Evolutionary conservation across 2,797 vertebrate genomes (phyloP).

Genomic region (Myotis vivesi): DNA sequence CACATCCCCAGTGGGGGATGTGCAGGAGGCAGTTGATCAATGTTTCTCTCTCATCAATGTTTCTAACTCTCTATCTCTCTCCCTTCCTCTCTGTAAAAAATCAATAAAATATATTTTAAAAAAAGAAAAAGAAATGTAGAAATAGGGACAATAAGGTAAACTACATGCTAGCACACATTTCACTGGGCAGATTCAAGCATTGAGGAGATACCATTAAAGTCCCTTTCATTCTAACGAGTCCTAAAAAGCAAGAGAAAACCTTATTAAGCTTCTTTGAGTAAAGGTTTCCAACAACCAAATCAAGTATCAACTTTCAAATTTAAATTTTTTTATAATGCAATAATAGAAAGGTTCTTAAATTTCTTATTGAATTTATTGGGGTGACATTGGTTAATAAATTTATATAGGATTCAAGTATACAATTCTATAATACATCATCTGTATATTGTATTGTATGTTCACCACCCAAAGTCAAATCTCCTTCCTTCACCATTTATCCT

Average conservation of each 20-base stretch:
- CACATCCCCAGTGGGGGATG: too few species aligned
- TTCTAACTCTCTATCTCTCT: too few species aligned
- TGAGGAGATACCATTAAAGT: neutral
- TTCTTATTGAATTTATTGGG: neutral
- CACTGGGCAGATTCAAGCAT: neutral
- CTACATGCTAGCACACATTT: neutral
- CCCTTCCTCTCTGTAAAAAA: too few species aligned
- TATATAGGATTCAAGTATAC: neutral
- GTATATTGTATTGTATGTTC: neutral
- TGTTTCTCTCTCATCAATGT: too few species aligned
- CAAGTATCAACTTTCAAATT: neutral
- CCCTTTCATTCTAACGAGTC: neutral
- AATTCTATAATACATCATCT: neutral
- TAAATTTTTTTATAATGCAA: neutral
- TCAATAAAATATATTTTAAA: too few species aligned
- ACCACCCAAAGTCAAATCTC: neutral
- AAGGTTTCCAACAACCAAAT: constrained; percentile 3
- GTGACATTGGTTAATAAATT: neutral
- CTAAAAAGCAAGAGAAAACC: neutral
- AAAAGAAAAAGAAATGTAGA: constrained; percentile 24
- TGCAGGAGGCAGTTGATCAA: too few species aligned
- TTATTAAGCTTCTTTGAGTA: neutral
- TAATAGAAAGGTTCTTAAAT: neutral
- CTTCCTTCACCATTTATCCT: neutral
- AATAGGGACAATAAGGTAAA: neutral